Evolutionary conservation across 2,888 invertebrate species (phyloP).

Genomic region (Spicauda simplicius): DNA sequence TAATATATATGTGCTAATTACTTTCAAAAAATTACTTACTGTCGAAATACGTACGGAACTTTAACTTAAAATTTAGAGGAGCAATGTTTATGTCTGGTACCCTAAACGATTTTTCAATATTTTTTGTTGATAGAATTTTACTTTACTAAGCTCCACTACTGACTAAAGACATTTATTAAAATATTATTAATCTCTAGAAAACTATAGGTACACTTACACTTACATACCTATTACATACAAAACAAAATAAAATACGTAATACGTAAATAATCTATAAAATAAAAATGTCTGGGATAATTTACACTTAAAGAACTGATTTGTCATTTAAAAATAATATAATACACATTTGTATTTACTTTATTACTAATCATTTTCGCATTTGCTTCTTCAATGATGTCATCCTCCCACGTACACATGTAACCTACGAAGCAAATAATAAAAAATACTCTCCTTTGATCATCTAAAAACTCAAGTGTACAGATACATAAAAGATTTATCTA

Average conservation of each 20-base stretch:
- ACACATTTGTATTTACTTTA: conserved; percentile 68
- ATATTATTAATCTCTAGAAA: no score
- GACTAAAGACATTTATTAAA: no score
- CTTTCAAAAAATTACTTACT: neutral
- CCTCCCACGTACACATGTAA: conserved; percentile 28
- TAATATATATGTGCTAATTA: conserved; percentile 20
- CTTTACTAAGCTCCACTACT: no score
- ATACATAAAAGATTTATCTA: conserved; percentile 21
- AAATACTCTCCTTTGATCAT: conserved; percentile 34
- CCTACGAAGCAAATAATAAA: conserved; percentile 20
- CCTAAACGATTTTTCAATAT: no score
- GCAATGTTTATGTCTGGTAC: no score
- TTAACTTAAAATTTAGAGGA: neutral
- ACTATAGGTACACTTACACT: no score
- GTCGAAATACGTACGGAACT: neutral
- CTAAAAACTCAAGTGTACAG: conserved; percentile 13
- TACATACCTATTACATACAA: neutral
- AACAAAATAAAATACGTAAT: neutral
- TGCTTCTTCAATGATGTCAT: conserved; percentile 43
- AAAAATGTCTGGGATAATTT: no score
- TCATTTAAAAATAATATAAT: conserved; percentile 33
- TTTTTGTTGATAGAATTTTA: no score
- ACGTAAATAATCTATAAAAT: neutral
- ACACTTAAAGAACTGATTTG: conserved; percentile 4
- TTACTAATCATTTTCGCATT: conserved; percentile 68